phyloP scores from a whole-genome alignment of 2,113 vertebrate species.

The Calidris pugnax region DNA sequence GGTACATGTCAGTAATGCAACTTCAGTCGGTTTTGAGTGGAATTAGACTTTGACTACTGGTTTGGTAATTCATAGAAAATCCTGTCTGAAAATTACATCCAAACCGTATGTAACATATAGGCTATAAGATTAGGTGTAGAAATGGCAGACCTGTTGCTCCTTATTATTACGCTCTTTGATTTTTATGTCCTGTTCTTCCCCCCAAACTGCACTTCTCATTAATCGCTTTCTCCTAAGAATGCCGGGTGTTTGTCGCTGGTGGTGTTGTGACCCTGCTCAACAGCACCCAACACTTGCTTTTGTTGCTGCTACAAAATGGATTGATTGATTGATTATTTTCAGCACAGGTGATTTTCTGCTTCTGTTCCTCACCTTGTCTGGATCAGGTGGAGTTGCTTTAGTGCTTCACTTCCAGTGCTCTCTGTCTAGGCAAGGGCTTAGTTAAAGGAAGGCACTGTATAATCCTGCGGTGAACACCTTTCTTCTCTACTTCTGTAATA shows the following conservation, averaged over 20 bases:
- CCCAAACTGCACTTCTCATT: neutral
- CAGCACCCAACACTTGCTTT: neutral
- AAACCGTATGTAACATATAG: neutral
- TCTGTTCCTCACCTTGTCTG: neutral
- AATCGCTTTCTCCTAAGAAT: neutral
- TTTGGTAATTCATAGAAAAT: slow-evolving; percentile 36
- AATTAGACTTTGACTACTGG: slow-evolving; percentile 52
- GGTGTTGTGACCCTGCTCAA: neutral
- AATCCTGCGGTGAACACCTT: neutral
- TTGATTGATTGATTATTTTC: neutral
- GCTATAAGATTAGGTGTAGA: neutral
- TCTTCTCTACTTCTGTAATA: neutral
- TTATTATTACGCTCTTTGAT: neutral
- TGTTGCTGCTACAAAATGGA: neutral
- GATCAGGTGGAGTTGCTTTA: neutral
- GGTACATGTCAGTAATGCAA: slow-evolving; percentile 24
- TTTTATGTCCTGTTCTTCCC: neutral
- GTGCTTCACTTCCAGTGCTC: neutral
- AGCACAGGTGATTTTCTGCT: neutral
- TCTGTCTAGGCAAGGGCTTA: neutral
- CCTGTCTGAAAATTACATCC: neutral
- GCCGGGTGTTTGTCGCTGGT: neutral
- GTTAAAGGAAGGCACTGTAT: neutral
- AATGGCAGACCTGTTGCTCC: neutral
- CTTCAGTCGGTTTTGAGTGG: slow-evolving; percentile 51